phyloP scores from a whole-genome alignment of 2,888 invertebrate species.

The Crioceris asparagi region DNA sequence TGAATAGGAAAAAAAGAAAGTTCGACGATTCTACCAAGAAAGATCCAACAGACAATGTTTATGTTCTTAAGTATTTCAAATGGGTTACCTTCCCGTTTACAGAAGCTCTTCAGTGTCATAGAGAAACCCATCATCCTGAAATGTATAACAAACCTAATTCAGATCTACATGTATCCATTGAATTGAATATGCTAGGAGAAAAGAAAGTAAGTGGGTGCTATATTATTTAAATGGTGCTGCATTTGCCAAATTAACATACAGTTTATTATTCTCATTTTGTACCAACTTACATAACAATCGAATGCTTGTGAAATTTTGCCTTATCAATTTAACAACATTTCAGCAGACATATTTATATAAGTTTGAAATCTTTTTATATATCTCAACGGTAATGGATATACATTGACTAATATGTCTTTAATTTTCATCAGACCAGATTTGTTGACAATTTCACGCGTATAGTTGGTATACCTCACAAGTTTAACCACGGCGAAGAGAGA shows the following conservation, averaged over 20 bases:
- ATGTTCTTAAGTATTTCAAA: constrained; percentile 44
- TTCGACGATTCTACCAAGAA: constrained; percentile 48
- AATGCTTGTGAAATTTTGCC: too few species aligned
- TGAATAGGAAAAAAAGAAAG: constrained; percentile 42
- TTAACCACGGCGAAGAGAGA: constrained; percentile 57
- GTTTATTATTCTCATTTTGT: too few species aligned
- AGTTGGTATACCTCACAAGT: constrained; percentile 55
- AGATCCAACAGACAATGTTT: constrained; percentile 55
- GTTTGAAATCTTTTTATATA: too few species aligned
- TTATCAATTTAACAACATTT: too few species aligned
- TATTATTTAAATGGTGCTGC: too few species aligned
- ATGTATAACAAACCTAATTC: constrained; percentile 71
- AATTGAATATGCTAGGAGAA: constrained; percentile 68
- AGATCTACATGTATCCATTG: constrained; percentile 56
- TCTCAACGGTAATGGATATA: too few species aligned
- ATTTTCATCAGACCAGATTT: constrained; percentile 47
- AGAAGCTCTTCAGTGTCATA: constrained; percentile 67
- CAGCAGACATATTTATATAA: too few species aligned
- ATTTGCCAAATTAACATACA: too few species aligned
- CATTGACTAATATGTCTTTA: too few species aligned
- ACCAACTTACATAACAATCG: too few species aligned
- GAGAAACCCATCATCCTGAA: constrained; percentile 73
- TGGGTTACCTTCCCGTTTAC: constrained; percentile 54
- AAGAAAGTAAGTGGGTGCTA: constrained; percentile 58
- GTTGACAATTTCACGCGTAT: constrained; percentile 59